These are phyloP conservation scores for Cryptoblepharus egeriae DNA, from an alignment of 2,797 vertebrate species.

Conservation along the genomic window DNA sequence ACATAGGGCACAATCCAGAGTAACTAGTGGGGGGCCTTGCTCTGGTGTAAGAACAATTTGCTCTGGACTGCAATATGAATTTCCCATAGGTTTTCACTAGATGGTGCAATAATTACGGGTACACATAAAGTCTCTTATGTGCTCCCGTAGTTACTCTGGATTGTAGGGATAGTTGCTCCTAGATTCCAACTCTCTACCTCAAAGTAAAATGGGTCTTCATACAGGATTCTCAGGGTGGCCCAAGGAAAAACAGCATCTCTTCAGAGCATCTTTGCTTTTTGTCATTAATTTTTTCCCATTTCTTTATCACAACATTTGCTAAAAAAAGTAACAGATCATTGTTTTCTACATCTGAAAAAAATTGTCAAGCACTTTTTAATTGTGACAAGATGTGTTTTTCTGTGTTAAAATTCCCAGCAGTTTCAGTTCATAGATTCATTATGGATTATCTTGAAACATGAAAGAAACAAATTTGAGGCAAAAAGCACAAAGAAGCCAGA, in stretches of 20 bases:
- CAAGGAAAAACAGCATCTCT: too few species aligned
- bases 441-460: slow-evolving; percentile 18
- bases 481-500: slow-evolving; percentile 29
- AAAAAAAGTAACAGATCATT: background rate
- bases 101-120: too few species aligned
- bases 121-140: too few species aligned
- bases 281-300: background rate
- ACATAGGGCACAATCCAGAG: too few species aligned
- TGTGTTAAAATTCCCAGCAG: background rate
- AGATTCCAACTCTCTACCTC: background rate
- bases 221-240: background rate
- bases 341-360: fast-evolving
- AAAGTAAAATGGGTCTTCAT: background rate
- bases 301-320: background rate
- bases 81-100: too few species aligned
- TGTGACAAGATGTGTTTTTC: background rate
- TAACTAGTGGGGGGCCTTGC: too few species aligned
- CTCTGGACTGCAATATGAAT: too few species aligned
- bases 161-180: too few species aligned
- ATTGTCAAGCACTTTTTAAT: background rate
- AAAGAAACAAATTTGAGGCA: background rate
- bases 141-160: too few species aligned
- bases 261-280: background rate
- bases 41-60: too few species aligned
- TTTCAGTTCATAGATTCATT: slow-evolving; percentile 24